Percentiles rank a stretch among this genome's conserved stretches.
Conservation (phyloP, 2,797 vertebrate genomes). For the Notolepis coatsorum region DNA sequence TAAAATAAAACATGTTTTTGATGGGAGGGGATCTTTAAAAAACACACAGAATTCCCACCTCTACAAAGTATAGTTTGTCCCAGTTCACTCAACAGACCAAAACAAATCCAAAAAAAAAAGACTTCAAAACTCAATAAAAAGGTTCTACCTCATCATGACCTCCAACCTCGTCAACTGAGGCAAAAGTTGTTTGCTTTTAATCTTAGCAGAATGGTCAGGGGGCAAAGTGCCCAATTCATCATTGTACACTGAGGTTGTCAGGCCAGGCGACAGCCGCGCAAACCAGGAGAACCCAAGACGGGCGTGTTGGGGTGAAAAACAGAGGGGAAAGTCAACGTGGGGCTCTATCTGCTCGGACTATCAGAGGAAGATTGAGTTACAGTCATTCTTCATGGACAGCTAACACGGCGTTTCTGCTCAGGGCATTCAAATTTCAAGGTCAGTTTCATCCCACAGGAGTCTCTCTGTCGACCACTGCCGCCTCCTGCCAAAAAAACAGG, state of each 20-base stretch:
- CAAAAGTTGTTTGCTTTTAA: neutral
- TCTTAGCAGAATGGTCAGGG: constrained; percentile 21
- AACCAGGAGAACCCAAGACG: constrained; percentile 6
- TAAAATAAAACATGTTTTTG: no score
- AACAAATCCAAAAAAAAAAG: no score
- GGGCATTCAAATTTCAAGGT: constrained; percentile 14
- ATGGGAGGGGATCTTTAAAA: no score
- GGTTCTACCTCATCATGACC: no score
- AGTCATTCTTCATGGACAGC: constrained; percentile 13
- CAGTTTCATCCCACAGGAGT: constrained; percentile 9
- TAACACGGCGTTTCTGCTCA: neutral
- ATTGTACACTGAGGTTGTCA: constrained; percentile 49
- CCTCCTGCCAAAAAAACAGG: neutral
- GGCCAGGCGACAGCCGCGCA: constrained; percentile 36
- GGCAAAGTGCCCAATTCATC: constrained; percentile 52
- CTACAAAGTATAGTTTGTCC: no score
- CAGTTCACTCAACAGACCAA: no score
- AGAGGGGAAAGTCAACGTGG: constrained; percentile 20
- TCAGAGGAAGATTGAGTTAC: constrained; percentile 35
- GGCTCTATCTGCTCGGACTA: constrained; percentile 31
- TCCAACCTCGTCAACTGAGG: neutral
- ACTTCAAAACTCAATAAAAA: no score
- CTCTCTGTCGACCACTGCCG: constrained; percentile 20
- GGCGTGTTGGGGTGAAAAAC: neutral
- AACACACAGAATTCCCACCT: no score